These are phyloP conservation scores for Valencia hispanica DNA, from an alignment of 2,797 vertebrate species.

Conservation along the genomic window DNA sequence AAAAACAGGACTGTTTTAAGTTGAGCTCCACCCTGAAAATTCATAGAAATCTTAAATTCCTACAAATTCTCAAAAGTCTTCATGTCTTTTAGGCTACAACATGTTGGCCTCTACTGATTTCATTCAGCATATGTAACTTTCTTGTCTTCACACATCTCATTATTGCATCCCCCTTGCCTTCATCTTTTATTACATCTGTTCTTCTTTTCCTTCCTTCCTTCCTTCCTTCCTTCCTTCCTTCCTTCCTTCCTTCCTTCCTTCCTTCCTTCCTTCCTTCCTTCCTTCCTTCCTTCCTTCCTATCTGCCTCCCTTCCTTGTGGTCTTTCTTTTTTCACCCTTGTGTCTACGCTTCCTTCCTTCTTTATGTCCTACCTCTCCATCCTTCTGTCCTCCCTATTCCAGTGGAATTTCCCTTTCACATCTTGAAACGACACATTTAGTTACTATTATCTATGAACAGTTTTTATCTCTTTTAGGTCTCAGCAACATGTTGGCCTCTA, in stretches of 20 bases:
- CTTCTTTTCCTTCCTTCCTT: background rate
- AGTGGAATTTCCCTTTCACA: background rate
- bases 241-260: no score
- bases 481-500: background rate
- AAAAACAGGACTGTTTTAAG: background rate
- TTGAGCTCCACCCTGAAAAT: background rate
- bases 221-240: background rate
- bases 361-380: background rate
- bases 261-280: background rate
- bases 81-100: background rate
- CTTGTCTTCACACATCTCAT: no score
- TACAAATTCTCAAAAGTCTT: background rate
- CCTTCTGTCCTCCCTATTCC: background rate
- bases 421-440: background rate
- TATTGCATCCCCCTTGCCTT: no score
- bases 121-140: no score
- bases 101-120: background rate
- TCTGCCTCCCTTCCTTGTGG: background rate
- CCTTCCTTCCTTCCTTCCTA: background rate
- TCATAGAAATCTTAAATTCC: background rate
- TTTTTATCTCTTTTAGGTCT: background rate
- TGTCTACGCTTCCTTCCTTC: background rate
- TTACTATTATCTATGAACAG: background rate
- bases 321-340: background rate
- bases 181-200: no score